Base-by-base conservation (phyloP, 2,888 invertebrate species). In the Nysson spinosus region DNA sequence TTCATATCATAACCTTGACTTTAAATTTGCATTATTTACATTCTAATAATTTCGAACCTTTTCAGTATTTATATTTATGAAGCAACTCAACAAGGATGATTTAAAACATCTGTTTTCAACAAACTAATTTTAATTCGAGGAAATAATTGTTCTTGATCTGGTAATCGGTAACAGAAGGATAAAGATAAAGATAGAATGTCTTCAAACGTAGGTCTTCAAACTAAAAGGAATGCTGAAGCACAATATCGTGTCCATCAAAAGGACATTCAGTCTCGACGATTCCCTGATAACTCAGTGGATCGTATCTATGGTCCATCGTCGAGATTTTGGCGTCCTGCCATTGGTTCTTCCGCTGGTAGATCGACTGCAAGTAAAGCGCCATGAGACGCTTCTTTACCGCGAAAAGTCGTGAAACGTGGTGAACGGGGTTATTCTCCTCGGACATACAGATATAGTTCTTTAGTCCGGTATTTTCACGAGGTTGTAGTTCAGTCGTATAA, bases 391-490 rank as follows among this genome's bases (percentile, higher is more conserved):
- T 57, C 66, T 69, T n/a, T 72, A 72, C 73, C 60, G 54, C 67
- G 77, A 75, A 73, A 76, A 72, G 63, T 71, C 71, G 62, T 71
- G 69, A 75, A 77, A 69, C 67, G 32, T 16, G 50, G 40, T 32
- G 32, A 50, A 37, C 58, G 39, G 47, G 60, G 62, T 72, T 72
- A 61, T 69, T 63, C 65, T 63, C 60, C 63, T 49, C 64, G 58
- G 16, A 50, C 58, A 43, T 51, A 60, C 72, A 40, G 54, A 68
- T 61, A 64, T 64, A 71, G 64, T 75, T n/a, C 69, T 51, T 47
- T 60, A 30, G 56, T 43, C 54, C 51, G 69, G 43, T 73, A 55
- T 56, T 71, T 75, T 50, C 37, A 49, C 57, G 35, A 57, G 62
- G 57, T 75, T 65, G 57, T 64, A 63, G 75, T 75, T 77, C 66